Conservation (phyloP, 2,797 vertebrate species). For the Loris lydekkerianus region DNA sequence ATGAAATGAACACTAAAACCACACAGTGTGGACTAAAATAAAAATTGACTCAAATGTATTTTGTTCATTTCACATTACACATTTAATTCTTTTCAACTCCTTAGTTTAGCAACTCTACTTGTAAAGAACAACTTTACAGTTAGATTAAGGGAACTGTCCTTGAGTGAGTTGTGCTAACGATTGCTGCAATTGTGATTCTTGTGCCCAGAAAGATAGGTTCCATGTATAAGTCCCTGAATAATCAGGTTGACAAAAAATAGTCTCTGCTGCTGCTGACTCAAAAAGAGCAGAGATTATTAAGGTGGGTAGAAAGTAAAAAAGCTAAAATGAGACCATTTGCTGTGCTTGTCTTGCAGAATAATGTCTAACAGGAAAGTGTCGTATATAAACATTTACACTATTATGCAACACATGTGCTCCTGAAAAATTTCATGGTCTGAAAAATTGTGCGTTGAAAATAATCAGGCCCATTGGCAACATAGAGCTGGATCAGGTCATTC, state of each 20-base stretch:
- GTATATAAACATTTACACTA: neutral
- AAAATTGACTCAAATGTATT: neutral
- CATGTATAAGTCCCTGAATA: neutral
- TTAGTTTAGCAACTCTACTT: neutral
- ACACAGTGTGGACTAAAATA: neutral
- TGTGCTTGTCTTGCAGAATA: neutral
- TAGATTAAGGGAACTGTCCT: neutral
- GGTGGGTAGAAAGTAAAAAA: neutral
- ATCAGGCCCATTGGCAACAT: neutral
- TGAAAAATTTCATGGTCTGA: neutral
- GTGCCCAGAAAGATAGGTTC: neutral
- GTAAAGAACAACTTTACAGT: neutral
- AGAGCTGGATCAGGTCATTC: neutral
- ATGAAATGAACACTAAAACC: constrained; percentile 7
- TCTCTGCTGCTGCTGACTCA: neutral
- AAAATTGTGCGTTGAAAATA: neutral
- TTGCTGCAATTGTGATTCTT: neutral
- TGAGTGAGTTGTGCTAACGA: neutral
- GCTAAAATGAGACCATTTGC: neutral
- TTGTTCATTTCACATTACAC: neutral
- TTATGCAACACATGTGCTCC: neutral
- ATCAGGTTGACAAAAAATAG: neutral
- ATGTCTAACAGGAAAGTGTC: neutral
- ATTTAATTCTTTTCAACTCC: neutral
- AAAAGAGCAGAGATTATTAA: neutral